Conservation (phyloP, 2,888 invertebrate genomes). For the Sthenelais limicola region DNA sequence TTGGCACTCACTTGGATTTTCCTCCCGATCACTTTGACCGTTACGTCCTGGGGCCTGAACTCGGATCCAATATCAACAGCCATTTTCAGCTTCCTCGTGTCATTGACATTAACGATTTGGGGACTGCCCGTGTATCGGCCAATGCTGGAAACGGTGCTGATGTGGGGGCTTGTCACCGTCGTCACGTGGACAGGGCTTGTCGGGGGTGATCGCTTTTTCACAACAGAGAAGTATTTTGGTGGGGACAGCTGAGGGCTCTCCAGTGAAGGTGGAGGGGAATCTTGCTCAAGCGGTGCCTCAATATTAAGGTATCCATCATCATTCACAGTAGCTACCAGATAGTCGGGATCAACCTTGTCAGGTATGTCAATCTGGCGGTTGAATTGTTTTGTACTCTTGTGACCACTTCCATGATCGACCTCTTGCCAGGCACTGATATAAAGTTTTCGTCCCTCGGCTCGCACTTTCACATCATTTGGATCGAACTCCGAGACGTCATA, state of each 20-base stretch:
- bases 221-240: constrained; percentile 40
- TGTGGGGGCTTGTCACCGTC: not conserved
- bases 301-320: constrained; percentile 46
- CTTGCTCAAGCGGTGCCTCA: constrained; percentile 41
- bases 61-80: constrained; percentile 56
- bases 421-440: constrained; percentile 39
- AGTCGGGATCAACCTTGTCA: constrained; percentile 45
- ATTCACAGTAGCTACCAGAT: constrained; percentile 37
- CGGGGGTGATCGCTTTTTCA: constrained; percentile 10
- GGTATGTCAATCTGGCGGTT: constrained; percentile 48
- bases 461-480: constrained; percentile 43
- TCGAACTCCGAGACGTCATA: constrained; percentile 47
- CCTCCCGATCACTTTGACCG: constrained; percentile 65
- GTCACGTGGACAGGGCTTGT: not conserved
- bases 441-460: constrained; percentile 39
- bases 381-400: constrained; percentile 40
- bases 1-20: constrained; percentile 67
- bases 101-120: constrained; percentile 65
- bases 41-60: constrained; percentile 67
- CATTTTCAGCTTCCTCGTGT: constrained; percentile 55
- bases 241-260: too few species aligned
- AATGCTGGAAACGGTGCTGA: not conserved
- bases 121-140: constrained; percentile 47
- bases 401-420: constrained; percentile 49
- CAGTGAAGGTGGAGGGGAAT: too few species aligned